phyloP scores from a whole-genome alignment of 2,888 invertebrate species.

The Oeneis ivallda region DNA sequence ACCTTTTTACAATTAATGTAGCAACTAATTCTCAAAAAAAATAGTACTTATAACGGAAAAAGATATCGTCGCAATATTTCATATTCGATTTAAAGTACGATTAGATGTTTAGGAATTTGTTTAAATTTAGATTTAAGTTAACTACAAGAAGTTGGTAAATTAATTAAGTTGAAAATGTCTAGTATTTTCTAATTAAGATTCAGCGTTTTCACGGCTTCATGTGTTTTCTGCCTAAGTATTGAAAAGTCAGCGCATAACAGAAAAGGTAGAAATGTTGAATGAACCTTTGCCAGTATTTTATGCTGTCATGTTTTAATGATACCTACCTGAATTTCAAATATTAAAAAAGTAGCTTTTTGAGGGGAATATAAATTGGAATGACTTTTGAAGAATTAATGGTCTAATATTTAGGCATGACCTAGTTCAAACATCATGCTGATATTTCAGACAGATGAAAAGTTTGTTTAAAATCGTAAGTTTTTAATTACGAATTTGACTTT shows the following conservation, averaged over 20 bases:
- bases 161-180: too few species aligned
- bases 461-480: not conserved
- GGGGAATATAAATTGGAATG: conserved; percentile 13
- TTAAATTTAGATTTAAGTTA: too few species aligned
- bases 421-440: not conserved
- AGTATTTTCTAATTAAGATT: too few species aligned
- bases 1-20: too few species aligned
- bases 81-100: too few species aligned
- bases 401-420: not conserved
- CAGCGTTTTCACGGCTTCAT: not conserved
- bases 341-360: conserved; percentile 20
- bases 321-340: conserved; percentile 17
- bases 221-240: conserved; percentile 19
- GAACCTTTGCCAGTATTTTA: conserved; percentile 28
- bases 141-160: too few species aligned
- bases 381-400: conserved; percentile 7
- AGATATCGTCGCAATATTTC: too few species aligned
- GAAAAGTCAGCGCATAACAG: conserved; percentile 28
- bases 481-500: not conserved
- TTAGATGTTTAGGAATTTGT: too few species aligned
- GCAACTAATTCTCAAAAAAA: too few species aligned
- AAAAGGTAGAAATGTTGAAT: conserved; percentile 30
- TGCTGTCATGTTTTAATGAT: conserved; percentile 17
- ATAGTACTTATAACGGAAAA: too few species aligned
- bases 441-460: not conserved